These are phyloP conservation scores for Cremastobaeus sp. DNA, from an alignment of 2,888 invertebrate genomes.

Conservation along the genomic window DNA sequence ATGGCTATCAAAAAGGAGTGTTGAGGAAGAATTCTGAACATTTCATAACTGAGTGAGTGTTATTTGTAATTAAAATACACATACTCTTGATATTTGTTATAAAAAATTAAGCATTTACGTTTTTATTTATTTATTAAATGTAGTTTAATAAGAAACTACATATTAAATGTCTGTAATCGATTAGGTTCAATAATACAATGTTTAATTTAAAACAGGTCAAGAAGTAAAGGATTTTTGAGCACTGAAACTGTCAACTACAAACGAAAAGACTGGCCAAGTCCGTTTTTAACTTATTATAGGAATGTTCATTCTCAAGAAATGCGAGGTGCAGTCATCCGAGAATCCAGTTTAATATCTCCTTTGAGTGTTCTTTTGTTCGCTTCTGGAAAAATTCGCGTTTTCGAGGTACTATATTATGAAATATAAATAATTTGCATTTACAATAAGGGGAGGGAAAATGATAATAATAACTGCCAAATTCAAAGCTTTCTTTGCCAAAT, in stretches of 20 bases:
- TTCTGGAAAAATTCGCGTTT: slow-evolving; percentile 63
- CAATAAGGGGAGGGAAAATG: no score
- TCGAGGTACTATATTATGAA: slow-evolving; percentile 62
- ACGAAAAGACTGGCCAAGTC: slow-evolving; percentile 77
- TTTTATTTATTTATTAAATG: no score
- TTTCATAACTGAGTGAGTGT: slow-evolving; percentile 79
- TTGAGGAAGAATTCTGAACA: slow-evolving; percentile 78
- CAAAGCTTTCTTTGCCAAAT: no score
- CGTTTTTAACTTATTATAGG: slow-evolving; percentile 81
- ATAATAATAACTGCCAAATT: no score
- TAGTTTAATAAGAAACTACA: no score
- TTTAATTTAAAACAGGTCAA: slow-evolving; percentile 18
- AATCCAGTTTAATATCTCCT: slow-evolving; percentile 81
- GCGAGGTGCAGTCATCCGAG: slow-evolving; percentile 80
- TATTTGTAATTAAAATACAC: slow-evolving; percentile 14
- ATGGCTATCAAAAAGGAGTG: slow-evolving; percentile 80
- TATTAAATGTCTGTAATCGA: no score
- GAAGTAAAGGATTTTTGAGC: slow-evolving; percentile 81
- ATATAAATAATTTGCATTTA: no score
- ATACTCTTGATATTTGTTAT: no score
- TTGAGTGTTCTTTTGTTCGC: slow-evolving; percentile 81
- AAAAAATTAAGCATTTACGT: no score
- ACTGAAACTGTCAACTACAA: slow-evolving; percentile 84
- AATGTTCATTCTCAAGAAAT: slow-evolving; percentile 81
- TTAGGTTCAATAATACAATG: no score